These are phyloP conservation scores for Oxytorus armatus DNA, from an alignment of 2,888 invertebrate genomes.

Conservation along the genomic window DNA sequence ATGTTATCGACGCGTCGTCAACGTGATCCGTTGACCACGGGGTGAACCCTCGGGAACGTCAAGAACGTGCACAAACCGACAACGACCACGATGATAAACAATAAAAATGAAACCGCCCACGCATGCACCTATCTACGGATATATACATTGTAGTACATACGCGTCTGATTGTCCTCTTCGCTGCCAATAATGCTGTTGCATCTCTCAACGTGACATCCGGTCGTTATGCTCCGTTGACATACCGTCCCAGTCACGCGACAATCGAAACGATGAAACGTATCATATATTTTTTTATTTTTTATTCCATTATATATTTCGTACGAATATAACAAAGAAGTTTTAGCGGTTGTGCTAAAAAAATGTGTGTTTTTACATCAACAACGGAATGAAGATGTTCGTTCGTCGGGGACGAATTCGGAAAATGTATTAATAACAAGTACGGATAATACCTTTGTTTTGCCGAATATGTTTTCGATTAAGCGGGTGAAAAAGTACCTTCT, in stretches of 20 bases:
- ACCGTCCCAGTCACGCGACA: slow-evolving; percentile 59
- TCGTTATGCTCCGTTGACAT: slow-evolving; percentile 59
- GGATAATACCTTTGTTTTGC: background rate
- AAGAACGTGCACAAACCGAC: slow-evolving; percentile 11
- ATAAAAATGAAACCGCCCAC: slow-evolving; percentile 30
- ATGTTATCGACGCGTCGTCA: slow-evolving; percentile 44
- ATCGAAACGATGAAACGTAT: slow-evolving; percentile 42
- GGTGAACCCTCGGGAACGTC: slow-evolving; percentile 7
- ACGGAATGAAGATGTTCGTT: background rate
- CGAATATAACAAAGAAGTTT: too few relatives aligned
- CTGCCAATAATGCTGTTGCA: slow-evolving; percentile 53
- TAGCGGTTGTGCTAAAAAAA: too few relatives aligned
- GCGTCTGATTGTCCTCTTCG: slow-evolving; percentile 43
- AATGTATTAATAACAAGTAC: background rate
- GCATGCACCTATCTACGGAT: slow-evolving; percentile 2
- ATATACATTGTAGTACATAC: background rate
- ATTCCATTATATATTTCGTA: slow-evolving; percentile 40
- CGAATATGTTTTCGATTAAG: too few relatives aligned
- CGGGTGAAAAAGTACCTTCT: too few relatives aligned
- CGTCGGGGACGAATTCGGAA: background rate
- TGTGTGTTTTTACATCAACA: too few relatives aligned
- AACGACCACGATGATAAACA: slow-evolving; percentile 19
- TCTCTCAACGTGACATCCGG: slow-evolving; percentile 64
- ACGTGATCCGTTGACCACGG: slow-evolving; percentile 16
- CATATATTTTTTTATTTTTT: slow-evolving; percentile 11